Conservation (phyloP, 1,140 invertebrate genomes). For the Monochamus saltuarius region DNA sequence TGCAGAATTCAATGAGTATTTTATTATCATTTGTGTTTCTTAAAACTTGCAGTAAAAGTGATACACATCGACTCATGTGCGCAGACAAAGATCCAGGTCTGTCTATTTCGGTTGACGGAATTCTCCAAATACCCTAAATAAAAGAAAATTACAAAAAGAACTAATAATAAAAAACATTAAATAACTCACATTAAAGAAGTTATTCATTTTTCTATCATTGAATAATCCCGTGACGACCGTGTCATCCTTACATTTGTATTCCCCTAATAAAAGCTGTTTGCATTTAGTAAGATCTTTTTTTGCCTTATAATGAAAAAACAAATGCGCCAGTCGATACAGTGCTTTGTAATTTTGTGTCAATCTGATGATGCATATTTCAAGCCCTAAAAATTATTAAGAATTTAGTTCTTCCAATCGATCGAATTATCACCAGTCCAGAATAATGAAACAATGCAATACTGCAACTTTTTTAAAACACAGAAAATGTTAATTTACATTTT, state of each 20-base stretch:
- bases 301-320: slow-evolving; percentile 74
- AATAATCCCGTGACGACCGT: slow-evolving; percentile 78
- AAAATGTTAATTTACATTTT: no score
- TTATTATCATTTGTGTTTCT: slow-evolving; percentile 76
- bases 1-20: slow-evolving; percentile 76
- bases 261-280: slow-evolving; percentile 70
- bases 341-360: slow-evolving; percentile 94
- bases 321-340: slow-evolving; percentile 80
- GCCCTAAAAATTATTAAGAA: slow-evolving; percentile 67
- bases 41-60: slow-evolving; percentile 78
- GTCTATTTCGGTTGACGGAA: slow-evolving; percentile 87
- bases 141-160: neutral
- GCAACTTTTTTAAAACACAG: no score
- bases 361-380: slow-evolving; percentile 80
- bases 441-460: no score
- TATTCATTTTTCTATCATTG: slow-evolving; percentile 76
- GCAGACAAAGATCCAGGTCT: slow-evolving; percentile 87
- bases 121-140: slow-evolving; percentile 83
- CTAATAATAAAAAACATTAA: slow-evolving; percentile 15
- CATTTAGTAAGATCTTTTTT: slow-evolving; percentile 68
- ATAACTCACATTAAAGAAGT: slow-evolving; percentile 85
- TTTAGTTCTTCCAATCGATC: no score
- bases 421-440: no score
- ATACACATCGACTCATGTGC: slow-evolving; percentile 84
- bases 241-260: slow-evolving; percentile 63